Base-by-base conservation (phyloP, 2,888 invertebrate species). In the Hedya salicella region DNA sequence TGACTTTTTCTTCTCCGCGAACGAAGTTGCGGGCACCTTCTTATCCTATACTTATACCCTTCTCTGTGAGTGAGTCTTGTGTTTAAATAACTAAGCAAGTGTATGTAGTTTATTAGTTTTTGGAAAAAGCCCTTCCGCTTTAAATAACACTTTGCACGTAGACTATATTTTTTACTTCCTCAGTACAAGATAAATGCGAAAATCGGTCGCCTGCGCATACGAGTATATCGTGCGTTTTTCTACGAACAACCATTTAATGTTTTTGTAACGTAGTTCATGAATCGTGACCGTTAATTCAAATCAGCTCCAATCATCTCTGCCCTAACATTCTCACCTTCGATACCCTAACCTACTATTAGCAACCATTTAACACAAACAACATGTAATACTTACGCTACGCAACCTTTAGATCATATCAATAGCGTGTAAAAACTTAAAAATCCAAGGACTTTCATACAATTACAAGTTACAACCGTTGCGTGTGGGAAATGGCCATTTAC, bases 371-470 rank as follows among this genome's bases (percentile, higher is more conserved):
- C 46, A 52, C 52, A 53, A 66, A 66, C 62, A 62, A 62, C 65
- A 53, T 60, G 60, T 59, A 62, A 46, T 53, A 50, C 42, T 39
- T 49, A 16, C 9, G 17, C 73, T 82, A 77, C 82, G 85, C 89
- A 88, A 86, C 87, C 87, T 88, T 82, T 73, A 88, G 88, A 88
- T 89, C 75, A 21, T 85, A 89, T 88, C 88, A 78, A 78, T 70
- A 82, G 79, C 75, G 77, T 77, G 74, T 69, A 72, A 75, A 73
- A 78, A 79, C 66, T 57, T 79, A 84, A 86, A 82, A 85, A 82
- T 65, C 85, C 89, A 89, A 89, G 89, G 90, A 81, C 88, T 83
- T 83, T 80, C 79, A 73, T 86, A 83, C 82, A 86, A 86, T 86
- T 85, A 84, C 75, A 75, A 75, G 21, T 86, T 85, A 84, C 75